These are phyloP conservation scores for Leptonema lineaticorne DNA, from an alignment of 1,140 invertebrate species.

Conservation along the genomic window DNA sequence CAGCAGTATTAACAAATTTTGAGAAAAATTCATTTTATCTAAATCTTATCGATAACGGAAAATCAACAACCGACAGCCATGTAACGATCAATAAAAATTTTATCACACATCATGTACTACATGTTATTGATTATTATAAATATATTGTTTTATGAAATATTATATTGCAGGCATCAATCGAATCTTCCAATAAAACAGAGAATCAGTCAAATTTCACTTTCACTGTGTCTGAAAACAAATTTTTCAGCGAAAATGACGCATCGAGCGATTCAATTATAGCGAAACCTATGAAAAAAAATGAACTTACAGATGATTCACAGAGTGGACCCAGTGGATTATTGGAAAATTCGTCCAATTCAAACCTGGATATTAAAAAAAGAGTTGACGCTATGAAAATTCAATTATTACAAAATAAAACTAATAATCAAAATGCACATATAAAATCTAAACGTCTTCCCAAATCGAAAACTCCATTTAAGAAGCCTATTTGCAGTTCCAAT, in stretches of 20 bases:
- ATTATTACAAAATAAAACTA: constrained; percentile 6
- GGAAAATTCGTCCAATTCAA: too few relatives aligned
- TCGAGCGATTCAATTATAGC: background rate
- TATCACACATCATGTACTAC: background rate
- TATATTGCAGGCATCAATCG: too few relatives aligned
- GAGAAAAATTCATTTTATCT: background rate
- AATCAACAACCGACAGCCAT: constrained; percentile 30
- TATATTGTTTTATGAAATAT: too few relatives aligned
- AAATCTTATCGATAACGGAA: constrained; percentile 29
- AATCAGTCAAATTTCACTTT: too few relatives aligned
- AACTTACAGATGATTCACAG: background rate
- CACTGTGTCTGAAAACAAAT: too few relatives aligned
- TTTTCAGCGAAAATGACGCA: background rate
- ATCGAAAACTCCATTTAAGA: background rate
- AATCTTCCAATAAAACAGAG: too few relatives aligned
- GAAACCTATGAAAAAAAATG: background rate
- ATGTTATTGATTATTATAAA: background rate
- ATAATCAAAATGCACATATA: background rate
- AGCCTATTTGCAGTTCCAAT: background rate
- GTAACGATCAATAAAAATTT: constrained; percentile 1
- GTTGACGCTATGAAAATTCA: background rate
- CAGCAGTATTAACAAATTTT: background rate
- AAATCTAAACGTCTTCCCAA: background rate
- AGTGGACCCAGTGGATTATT: too few relatives aligned
- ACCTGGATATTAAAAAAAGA: background rate